A percentile compares a stretch with the other conserved stretches of the same genome.
phyloP scores from a whole-genome alignment of 2,797 vertebrate genomes.

The Masticophis lateralis region DNA sequence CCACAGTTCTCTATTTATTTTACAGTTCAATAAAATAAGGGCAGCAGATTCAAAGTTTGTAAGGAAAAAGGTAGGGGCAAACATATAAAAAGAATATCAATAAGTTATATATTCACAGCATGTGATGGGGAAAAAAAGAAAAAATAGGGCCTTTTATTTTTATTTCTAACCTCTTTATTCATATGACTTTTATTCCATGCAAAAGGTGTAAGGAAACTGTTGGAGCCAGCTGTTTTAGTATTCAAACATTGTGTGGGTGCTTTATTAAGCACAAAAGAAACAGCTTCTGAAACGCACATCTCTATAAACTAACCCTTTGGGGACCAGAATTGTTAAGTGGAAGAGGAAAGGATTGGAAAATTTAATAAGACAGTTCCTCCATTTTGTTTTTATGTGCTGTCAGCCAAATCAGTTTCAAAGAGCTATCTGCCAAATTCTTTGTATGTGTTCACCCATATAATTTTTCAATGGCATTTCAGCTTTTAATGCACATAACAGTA shows the following conservation, averaged over 20 bases:
- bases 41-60: not conserved
- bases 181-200: not conserved
- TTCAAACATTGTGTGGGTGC: not conserved
- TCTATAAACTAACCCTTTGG: slow-evolving; percentile 2
- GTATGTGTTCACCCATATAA: not conserved
- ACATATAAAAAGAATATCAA: not conserved
- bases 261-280: slow-evolving; percentile 9
- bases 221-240: not conserved
- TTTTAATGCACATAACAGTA: not conserved
- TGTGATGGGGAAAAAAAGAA: not conserved
- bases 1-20: not conserved
- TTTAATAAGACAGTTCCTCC: not conserved
- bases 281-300: slow-evolving; percentile 1
- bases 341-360: slow-evolving; percentile 6
- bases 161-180: not conserved
- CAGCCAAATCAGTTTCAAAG: not conserved
- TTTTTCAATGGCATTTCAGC: not conserved
- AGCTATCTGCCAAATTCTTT: not conserved
- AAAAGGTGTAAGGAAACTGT: not conserved
- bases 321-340: not conserved
- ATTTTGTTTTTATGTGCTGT: not conserved
- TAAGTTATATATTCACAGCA: not conserved
- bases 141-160: not conserved
- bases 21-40: not conserved
- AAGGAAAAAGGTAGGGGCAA: not conserved